A percentile compares a stretch with the other conserved stretches of the same genome.
These are phyloP conservation scores for Naja naja DNA, from an alignment of 2,113 vertebrate species.

Conservation along the genomic window DNA sequence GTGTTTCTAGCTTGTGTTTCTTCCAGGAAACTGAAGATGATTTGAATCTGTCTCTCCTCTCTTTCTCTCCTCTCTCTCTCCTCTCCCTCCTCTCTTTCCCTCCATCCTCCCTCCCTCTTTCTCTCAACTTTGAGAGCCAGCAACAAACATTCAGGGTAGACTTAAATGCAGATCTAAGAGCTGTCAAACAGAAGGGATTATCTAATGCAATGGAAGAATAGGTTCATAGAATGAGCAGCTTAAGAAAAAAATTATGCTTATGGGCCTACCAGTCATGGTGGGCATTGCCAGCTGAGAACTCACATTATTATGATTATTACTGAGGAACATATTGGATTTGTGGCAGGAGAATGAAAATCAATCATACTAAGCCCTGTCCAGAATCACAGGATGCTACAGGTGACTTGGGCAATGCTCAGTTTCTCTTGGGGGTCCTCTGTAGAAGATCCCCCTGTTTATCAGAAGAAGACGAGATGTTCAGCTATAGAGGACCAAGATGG, in stretches of 20 bases:
- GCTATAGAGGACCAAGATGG: background rate
- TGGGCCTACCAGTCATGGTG: background rate
- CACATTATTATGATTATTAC: background rate
- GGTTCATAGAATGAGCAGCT: background rate
- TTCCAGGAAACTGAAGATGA: too few species aligned
- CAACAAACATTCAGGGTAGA: background rate
- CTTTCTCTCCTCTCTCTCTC: too few species aligned
- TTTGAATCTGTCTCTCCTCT: background rate
- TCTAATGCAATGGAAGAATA: background rate
- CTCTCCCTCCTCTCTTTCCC: background rate
- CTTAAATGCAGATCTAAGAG: background rate
- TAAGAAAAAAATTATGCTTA: background rate
- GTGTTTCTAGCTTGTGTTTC: background rate
- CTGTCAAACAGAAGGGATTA: background rate
- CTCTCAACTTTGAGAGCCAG: background rate
- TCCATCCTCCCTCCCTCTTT: too few species aligned
- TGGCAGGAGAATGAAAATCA: background rate
- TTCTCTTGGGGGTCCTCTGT: background rate
- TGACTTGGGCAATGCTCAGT: background rate
- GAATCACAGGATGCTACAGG: background rate
- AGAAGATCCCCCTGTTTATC: background rate
- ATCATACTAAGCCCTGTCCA: too few species aligned
- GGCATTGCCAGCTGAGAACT: background rate
- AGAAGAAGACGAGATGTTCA: background rate
- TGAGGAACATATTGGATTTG: background rate